Percentiles rank a stretch among this genome's conserved stretches.
Conservation (phyloP, 2,888 invertebrate species). For the Halictus quadricinctus region DNA sequence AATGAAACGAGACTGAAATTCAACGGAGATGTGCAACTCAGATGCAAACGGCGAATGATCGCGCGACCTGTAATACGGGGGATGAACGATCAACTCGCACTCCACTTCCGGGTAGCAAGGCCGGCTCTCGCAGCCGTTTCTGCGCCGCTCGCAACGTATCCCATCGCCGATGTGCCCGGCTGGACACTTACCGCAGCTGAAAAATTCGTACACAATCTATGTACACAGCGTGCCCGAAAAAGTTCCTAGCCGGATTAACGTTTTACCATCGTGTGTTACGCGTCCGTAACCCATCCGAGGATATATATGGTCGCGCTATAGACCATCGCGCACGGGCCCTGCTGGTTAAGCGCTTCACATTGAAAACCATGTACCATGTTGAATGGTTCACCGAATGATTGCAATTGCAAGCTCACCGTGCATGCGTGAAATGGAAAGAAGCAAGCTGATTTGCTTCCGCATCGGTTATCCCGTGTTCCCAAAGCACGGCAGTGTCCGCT, state of each 20-base stretch:
- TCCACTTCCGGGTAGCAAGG: constrained; percentile 89
- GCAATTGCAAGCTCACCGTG: background rate
- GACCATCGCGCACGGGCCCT: background rate
- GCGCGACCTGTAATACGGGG: constrained; percentile 86
- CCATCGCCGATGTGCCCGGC: constrained; percentile 90
- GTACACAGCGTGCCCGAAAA: background rate
- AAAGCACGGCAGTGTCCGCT: background rate
- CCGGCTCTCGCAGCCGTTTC: constrained; percentile 86
- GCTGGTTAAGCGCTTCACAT: background rate
- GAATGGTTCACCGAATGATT: background rate
- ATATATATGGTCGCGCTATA: background rate
- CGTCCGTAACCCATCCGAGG: background rate
- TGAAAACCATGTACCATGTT: background rate
- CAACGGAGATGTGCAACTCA: background rate
- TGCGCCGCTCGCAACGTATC: constrained; percentile 85
- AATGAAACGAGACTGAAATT: background rate
- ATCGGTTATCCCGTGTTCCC: too few relatives aligned
- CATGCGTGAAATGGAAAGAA: background rate
- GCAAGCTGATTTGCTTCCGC: background rate
- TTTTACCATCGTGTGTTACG: background rate
- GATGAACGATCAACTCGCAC: constrained; percentile 85
- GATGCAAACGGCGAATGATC: background rate
- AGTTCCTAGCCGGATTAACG: background rate
- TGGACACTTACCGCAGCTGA: constrained; percentile 90
- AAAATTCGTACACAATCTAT: background rate